phyloP scores from a whole-genome alignment of 2,113 vertebrate genomes.

The Semnornis frantzii region DNA sequence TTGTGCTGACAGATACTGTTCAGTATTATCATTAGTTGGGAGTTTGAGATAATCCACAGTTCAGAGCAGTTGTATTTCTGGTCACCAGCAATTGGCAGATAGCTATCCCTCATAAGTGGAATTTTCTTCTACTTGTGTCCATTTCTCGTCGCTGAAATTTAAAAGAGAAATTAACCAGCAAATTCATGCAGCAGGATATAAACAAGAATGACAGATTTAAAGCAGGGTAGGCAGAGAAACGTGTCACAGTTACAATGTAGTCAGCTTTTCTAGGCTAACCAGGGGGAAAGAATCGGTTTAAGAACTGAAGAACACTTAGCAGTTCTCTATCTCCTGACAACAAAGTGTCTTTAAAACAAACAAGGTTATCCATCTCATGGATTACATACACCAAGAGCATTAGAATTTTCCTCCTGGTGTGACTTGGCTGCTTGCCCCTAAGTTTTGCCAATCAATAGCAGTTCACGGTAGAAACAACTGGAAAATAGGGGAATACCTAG shows the following conservation, averaged over 20 bases:
- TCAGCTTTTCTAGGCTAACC: neutral
- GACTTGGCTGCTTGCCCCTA: neutral
- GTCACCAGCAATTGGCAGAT: neutral
- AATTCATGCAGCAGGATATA: neutral
- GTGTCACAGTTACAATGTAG: neutral
- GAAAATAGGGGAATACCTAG: neutral
- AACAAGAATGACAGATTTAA: neutral
- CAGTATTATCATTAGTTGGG: neutral
- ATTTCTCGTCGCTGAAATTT: constrained; percentile 93
- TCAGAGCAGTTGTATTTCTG: neutral
- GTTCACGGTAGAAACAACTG: neutral
- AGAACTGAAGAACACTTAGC: neutral
- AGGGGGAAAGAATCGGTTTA: neutral
- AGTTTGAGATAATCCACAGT: neutral
- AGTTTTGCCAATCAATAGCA: neutral
- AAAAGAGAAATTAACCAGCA: neutral
- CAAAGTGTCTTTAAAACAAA: neutral
- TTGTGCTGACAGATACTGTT: neutral
- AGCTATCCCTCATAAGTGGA: constrained; percentile 84
- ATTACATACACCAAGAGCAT: neutral
- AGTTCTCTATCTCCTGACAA: neutral
- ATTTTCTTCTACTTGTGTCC: constrained; percentile 95
- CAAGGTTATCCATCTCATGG: neutral
- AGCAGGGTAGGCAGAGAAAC: neutral
- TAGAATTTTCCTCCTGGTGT: neutral